Base-by-base conservation (phyloP, 2,888 invertebrate species). In the Tenodera sinensis region DNA sequence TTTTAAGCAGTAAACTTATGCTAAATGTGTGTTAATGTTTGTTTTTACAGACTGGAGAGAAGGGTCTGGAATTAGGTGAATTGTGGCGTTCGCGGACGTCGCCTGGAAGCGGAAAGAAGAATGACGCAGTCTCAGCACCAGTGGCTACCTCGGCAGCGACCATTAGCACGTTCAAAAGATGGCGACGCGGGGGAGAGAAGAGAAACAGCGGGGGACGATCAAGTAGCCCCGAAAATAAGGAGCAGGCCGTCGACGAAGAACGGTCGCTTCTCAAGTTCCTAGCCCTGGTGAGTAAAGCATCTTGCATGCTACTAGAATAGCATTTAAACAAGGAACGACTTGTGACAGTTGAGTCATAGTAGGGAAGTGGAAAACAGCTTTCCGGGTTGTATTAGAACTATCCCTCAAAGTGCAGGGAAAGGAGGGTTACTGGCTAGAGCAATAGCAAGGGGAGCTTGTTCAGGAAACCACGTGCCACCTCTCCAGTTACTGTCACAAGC, bases 211-310 rank as follows among this genome's bases (percentile, higher is more conserved):
- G 71, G 28, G 47, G 82, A 30, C 85, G 47, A 7, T 25, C 34
- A 14, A 25, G 54, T 9, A 47, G 42, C 30, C 87, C 89, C 3
- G 42, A 47, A n/a, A 42, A 71, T 27, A 27, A 25, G 27, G 88
- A 30, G 27, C 47, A 87, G 25, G 47, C 86, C 28, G 87, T 42
- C 30, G 91, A 92, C 71, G 94, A 94, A 90, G 94, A 94, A 89
- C 94, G 94, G 93, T 94, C 94, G 3, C 92, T 95, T 91, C 95
- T 97, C 91, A 97, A 97, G 94, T 96, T 96, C 93, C 94, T 97
- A 93, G 97, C 97, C 92, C 96, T 97, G 95, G 97, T 97, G 95
- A 96, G 96, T 96, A 12, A 4, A 7, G 34, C 34, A 34, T 34
- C 34, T 30, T 30, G n/a, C n/a, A n/a, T n/a, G n/a, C n/a, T n/a